Evolutionary conservation across 2,113 vertebrate species (phyloP).

Genomic region (Xenus cinereus): DNA sequence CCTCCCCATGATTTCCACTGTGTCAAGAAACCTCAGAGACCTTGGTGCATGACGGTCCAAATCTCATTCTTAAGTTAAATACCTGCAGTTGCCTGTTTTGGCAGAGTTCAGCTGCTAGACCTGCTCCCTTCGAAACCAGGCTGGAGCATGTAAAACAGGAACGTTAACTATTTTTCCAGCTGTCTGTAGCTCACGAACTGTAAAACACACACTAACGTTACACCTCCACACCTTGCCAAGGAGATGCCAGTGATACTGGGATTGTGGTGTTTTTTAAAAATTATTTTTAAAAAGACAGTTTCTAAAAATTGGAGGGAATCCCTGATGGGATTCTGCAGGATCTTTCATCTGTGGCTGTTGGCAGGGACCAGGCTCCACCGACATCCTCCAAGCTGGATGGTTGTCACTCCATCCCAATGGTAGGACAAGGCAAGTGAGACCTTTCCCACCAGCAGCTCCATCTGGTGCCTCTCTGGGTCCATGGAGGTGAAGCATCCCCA

Average conservation of each 20-base stretch:
- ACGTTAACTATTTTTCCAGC: slow-evolving; percentile 37
- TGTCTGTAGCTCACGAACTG: neutral
- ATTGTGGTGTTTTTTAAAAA: neutral
- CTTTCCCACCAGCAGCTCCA: neutral
- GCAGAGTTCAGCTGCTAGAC: slow-evolving; percentile 20
- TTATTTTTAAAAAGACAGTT: neutral
- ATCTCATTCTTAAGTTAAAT: neutral
- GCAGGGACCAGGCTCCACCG: neutral
- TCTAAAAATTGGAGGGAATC: neutral
- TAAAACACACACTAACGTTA: neutral
- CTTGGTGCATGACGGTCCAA: neutral
- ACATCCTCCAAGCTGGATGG: fast-evolving
- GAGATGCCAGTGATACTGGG: neutral
- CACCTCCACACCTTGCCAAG: neutral
- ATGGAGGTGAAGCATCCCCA: neutral
- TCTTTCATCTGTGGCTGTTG: neutral
- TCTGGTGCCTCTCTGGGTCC: neutral
- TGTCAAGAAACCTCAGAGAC: neutral
- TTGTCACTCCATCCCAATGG: neutral
- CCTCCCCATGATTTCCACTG: neutral
- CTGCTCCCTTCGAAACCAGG: slow-evolving; percentile 11
- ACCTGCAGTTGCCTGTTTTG: slow-evolving; percentile 34
- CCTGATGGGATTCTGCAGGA: neutral
- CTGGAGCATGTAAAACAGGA: slow-evolving; percentile 12
- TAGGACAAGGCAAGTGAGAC: neutral